Conservation (phyloP, 2,797 vertebrate genomes). For the Acrossocheilus wenchowensis region DNA sequence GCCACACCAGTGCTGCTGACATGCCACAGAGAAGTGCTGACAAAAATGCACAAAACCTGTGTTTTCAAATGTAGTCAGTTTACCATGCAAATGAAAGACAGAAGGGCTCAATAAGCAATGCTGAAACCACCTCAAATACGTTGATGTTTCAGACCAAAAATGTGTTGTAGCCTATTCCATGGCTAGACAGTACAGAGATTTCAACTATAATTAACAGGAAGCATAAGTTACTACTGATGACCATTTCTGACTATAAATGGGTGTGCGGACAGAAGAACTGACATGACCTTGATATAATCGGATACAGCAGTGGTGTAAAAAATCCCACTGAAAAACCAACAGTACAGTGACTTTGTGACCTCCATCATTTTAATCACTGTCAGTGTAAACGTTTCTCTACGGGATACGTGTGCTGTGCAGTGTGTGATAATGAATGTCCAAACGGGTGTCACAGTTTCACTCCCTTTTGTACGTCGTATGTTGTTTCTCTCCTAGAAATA, state of each 20-base stretch:
- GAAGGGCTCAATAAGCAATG: not conserved
- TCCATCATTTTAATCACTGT: slow-evolving; percentile 3
- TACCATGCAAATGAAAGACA: not conserved
- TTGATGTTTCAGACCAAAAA: not conserved
- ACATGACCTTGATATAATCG: not conserved
- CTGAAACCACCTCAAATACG: not conserved
- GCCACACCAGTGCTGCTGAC: not conserved
- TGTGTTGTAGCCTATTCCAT: not conserved
- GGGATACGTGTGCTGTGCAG: not conserved
- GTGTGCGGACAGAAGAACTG: not conserved
- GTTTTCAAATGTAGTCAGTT: not conserved
- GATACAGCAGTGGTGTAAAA: not conserved
- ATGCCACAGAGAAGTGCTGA: slow-evolving; percentile 1
- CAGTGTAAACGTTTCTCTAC: not conserved
- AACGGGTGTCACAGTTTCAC: slow-evolving; percentile 1
- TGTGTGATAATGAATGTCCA: not conserved
- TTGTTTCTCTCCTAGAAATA: slow-evolving; percentile 23
- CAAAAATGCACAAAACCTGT: slow-evolving; percentile 19
- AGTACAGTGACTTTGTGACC: not conserved
- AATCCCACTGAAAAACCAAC: not conserved
- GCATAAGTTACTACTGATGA: not conserved
- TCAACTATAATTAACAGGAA: not conserved
- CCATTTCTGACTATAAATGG: not conserved
- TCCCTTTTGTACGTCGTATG: not conserved
- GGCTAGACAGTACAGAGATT: not conserved